Evolutionary conservation across 2,797 vertebrate species (phyloP).

Genomic region (Zalophus californianus): DNA sequence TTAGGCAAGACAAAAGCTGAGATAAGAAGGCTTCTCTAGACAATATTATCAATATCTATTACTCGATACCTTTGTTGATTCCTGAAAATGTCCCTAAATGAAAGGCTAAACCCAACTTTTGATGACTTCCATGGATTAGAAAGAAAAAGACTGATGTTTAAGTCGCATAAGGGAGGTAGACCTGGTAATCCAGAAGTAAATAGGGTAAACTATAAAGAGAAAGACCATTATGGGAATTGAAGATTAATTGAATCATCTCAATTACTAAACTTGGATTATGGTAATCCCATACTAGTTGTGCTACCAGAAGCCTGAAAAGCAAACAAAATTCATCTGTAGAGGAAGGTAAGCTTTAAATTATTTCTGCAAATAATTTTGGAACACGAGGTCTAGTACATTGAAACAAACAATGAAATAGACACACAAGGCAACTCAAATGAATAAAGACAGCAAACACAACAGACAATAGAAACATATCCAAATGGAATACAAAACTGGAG

Average conservation of each 20-base stretch:
- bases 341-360: not conserved
- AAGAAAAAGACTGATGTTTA: not conserved
- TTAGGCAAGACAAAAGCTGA: not conserved
- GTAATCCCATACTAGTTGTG: not conserved
- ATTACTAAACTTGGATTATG: not conserved
- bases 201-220: not conserved
- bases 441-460: not conserved
- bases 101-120: not conserved
- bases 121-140: not conserved
- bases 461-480: not conserved
- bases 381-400: not conserved
- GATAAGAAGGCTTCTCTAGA: not conserved
- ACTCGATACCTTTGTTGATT: not conserved
- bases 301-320: not conserved
- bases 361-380: not conserved
- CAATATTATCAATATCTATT: not conserved
- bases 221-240: not conserved
- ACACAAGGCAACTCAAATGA: not conserved
- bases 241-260: not conserved
- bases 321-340: not conserved
- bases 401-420: not conserved
- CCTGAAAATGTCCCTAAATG: not conserved
- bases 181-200: not conserved
- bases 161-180: not conserved
- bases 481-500: not conserved